Percentiles rank a stretch among this genome's conserved stretches.
Conservation (phyloP, 2,797 vertebrate species). For the Danio kyathit region DNA sequence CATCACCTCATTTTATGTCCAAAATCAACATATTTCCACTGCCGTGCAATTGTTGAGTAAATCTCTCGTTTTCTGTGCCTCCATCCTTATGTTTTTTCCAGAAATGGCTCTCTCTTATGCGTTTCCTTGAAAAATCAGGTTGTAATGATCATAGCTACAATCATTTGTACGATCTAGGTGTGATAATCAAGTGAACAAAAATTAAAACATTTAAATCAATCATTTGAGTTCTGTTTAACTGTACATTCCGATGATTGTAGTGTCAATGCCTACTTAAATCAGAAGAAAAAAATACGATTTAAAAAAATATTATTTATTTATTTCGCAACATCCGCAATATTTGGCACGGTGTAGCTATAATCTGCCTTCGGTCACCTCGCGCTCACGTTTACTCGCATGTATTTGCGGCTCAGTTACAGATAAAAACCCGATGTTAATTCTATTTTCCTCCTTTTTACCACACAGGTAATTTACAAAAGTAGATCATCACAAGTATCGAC, state of each 20-base stretch:
- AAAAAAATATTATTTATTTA: constrained; percentile 76
- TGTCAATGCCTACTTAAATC: constrained; percentile 47
- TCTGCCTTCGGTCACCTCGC: constrained; percentile 70
- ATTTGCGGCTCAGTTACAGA: constrained; percentile 56
- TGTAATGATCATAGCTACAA: constrained; percentile 63
- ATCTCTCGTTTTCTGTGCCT: constrained; percentile 72
- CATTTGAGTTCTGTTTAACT: constrained; percentile 53
- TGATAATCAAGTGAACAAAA: constrained; percentile 54
- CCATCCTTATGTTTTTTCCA: constrained; percentile 66
- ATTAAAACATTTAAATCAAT: constrained; percentile 46
- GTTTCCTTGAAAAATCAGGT: constrained; percentile 60
- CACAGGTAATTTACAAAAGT: constrained; percentile 8
- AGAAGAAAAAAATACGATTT: constrained; percentile 44
- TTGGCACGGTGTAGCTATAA: constrained; percentile 73
- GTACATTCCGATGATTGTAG: constrained; percentile 60
- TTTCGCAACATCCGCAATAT: constrained; percentile 83
- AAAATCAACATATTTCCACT: constrained; percentile 66
- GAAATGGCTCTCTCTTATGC: constrained; percentile 49
- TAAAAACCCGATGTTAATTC: constrained; percentile 62
- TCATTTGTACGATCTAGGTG: constrained; percentile 55
- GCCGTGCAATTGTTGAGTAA: constrained; percentile 58
- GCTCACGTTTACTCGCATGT: constrained; percentile 62
- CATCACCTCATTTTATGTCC: constrained; percentile 64
- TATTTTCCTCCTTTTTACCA: constrained; percentile 57
- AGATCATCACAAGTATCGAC: constrained; percentile 38